Conservation (phyloP, 1,140 invertebrate species). For the Heliconius melpomene region DNA sequence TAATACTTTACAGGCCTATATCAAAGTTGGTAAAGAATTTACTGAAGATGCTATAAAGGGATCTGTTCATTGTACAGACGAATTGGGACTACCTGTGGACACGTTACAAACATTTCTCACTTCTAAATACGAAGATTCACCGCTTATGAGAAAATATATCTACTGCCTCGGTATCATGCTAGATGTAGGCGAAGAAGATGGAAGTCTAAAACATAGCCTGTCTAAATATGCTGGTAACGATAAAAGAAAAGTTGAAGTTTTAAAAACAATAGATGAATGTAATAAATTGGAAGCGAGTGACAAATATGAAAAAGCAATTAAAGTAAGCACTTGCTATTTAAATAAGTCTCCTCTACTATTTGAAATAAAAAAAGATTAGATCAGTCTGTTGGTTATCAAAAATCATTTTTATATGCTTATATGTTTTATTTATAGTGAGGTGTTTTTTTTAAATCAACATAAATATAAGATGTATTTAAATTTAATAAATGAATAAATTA, state of each 20-base stretch:
- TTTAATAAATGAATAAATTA: too few species aligned
- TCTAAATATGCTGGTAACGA: neutral
- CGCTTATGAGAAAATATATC: neutral
- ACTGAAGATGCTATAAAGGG: neutral
- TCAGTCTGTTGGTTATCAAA: too few species aligned
- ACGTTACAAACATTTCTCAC: neutral
- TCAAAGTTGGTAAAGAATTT: neutral
- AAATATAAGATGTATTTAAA: too few species aligned
- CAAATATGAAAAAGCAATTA: neutral
- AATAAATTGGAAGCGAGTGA: neutral
- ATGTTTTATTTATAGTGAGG: too few species aligned
- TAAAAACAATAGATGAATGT: neutral
- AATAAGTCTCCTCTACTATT: neutral
- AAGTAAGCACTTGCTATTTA: neutral
- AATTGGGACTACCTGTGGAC: neutral
- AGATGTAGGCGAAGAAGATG: neutral
- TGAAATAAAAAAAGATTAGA: too few species aligned
- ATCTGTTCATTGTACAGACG: neutral
- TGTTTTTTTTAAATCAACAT: too few species aligned
- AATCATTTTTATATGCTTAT: too few species aligned
- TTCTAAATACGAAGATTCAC: neutral
- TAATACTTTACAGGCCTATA: neutral
- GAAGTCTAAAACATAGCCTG: neutral
- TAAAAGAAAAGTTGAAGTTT: neutral
- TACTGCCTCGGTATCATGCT: neutral